Percentiles rank a stretch among this genome's conserved stretches.
These are phyloP conservation scores for Sialia sialis DNA, from an alignment of 2,113 vertebrate species.

Conservation along the genomic window DNA sequence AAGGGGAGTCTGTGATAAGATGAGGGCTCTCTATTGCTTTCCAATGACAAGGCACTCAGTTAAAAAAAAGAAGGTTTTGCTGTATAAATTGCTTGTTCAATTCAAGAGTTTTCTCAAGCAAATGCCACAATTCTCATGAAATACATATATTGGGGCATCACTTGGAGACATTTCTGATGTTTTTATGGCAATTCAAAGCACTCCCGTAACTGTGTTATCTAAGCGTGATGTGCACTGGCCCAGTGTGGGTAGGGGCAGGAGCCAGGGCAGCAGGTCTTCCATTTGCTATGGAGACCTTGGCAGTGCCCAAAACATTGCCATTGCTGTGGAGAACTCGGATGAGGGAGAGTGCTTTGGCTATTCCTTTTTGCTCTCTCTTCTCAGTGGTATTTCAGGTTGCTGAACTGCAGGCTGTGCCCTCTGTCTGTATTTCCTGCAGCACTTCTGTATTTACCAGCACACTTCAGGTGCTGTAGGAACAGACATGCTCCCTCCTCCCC, in stretches of 20 bases:
- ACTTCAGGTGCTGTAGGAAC: neutral
- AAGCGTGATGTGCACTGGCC: neutral
- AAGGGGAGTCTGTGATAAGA: neutral
- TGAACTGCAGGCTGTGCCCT: neutral
- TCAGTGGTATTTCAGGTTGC: neutral
- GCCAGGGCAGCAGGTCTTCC: fast-evolving
- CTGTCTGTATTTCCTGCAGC: neutral
- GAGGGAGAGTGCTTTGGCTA: neutral
- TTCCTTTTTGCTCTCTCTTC: neutral
- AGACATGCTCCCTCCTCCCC: neutral
- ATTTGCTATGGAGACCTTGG: neutral
- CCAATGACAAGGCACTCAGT: neutral
- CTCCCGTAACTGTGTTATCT: neutral
- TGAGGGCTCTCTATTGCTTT: neutral
- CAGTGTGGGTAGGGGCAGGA: fast-evolving
- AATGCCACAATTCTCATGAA: neutral
- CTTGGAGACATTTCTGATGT: neutral
- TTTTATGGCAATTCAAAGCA: neutral
- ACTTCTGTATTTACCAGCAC: neutral
- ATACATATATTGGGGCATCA: neutral
- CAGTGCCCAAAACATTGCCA: neutral
- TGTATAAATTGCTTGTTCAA: neutral
- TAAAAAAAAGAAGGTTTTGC: neutral
- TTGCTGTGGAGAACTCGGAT: fast-evolving
- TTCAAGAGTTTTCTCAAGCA: neutral